Evolutionary conservation across 2,797 vertebrate genomes (phyloP).

Genomic region (Podargus strigoides): DNA sequence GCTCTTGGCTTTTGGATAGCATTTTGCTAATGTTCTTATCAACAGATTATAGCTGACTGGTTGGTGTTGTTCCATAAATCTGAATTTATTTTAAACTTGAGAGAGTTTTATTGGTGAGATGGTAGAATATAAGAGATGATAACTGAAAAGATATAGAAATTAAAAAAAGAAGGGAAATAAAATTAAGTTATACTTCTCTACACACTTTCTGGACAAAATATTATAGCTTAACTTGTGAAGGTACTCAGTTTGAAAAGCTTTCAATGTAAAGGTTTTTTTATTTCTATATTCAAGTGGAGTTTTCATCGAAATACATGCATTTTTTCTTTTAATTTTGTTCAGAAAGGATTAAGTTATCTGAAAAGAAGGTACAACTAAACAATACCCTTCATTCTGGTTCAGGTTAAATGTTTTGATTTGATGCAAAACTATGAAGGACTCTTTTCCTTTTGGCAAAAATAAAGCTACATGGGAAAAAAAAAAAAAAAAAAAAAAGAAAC

Average conservation of each 20-base stretch:
- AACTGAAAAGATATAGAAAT: neutral
- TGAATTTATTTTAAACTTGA: neutral
- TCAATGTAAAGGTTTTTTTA: neutral
- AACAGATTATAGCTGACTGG: neutral
- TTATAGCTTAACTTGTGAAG: neutral
- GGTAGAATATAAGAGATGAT: neutral
- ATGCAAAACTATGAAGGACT: neutral
- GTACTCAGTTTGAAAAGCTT: neutral
- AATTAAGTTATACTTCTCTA: neutral
- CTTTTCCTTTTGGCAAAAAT: neutral
- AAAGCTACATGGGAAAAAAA: neutral
- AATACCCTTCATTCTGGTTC: neutral
- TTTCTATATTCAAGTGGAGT: neutral
- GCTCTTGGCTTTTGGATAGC: neutral
- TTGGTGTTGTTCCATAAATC: neutral
- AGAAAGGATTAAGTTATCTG: neutral
- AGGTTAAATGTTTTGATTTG: neutral
- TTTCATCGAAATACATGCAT: neutral
- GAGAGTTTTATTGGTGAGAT: neutral
- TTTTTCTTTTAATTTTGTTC: neutral
- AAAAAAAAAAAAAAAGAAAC: neutral
- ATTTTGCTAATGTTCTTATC: neutral
- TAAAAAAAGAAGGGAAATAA: neutral
- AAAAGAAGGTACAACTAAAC: neutral
- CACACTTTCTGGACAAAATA: neutral